Evolutionary conservation across 2,888 invertebrate species (phyloP).

Genomic region (Melieria picta): DNA sequence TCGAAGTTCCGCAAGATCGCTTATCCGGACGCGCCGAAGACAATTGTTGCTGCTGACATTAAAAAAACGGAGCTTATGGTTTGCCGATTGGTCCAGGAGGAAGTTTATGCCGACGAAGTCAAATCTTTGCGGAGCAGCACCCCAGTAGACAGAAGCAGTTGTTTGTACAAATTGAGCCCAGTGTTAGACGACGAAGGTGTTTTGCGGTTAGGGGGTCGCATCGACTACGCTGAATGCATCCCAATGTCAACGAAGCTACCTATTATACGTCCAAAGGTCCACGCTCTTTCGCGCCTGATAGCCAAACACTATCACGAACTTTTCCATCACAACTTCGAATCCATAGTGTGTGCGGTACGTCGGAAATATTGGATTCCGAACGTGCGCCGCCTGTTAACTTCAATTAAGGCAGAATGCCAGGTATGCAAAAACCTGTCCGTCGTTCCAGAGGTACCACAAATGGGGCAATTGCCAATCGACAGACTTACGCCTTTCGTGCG

Average conservation of each 20-base stretch:
- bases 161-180: conserved; percentile 7
- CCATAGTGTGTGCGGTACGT: background rate
- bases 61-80: background rate
- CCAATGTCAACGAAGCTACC: conserved; percentile 5
- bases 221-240: conserved; percentile 7
- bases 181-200: conserved; percentile 10
- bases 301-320: conserved; percentile 10
- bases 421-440: conserved; percentile 15
- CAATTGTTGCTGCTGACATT: background rate
- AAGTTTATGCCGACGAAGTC: background rate
- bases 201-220: conserved; percentile 6
- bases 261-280: conserved; percentile 8
- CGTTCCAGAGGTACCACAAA: conserved; percentile 39
- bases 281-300: background rate
- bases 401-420: conserved; percentile 17
- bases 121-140: background rate
- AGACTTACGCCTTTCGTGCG: conserved; percentile 37
- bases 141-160: background rate
- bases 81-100: background rate
- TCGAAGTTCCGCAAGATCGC: background rate
- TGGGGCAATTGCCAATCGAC: conserved; percentile 43
- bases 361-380: conserved; percentile 10
- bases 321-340: conserved; percentile 10
- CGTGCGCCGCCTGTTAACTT: conserved; percentile 23
- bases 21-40: background rate